Base-by-base conservation (phyloP, 2,797 vertebrate species). In the Ctenochaetus hawaiiensis region DNA sequence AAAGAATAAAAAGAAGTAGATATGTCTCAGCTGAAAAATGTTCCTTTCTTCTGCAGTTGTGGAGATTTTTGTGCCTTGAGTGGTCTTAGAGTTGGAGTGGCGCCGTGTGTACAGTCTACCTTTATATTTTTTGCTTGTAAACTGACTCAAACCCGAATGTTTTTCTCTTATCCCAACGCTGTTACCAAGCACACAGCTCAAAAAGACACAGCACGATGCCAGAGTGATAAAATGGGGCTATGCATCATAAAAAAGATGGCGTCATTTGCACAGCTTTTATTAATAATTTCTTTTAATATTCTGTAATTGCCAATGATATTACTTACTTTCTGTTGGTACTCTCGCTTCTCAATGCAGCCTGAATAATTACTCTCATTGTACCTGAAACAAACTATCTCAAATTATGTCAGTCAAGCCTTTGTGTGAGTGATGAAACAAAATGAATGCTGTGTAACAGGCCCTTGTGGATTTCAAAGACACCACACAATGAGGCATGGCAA, bases 341-440 rank as follows among this genome's bases (percentile, higher is more conserved):
- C 72, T 81, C 64, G 77, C 73, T 76, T 72, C 78, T 87, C 65
- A 17, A 47, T 49, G 71, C 69, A 63, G 71, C 67, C 84, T 39
- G 60, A 89, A 89, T 92, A 89, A 92, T 92, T 89, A 87, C 82
- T 86, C 69, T 87, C 77, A 91, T 90, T 90, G 87, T 89, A 91
- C 84, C 84, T 88, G 86, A 91, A 91, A 87, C 78, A 88, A 90
- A 89, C 80, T 85, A 88, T 87, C 85, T 91, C 72, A 79, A 88
- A 86, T 91, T 90, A 86, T 75, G 89, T 82, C 91, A 89, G 88
- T 90, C 86, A 69, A 79, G 82, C 81, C 75, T 91, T 91, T 91
- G 88, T 87, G 79, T 1, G 54, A 81, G 86, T 84, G 86, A 89
- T 92, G 83, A 92, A 91, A 90, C 82, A 76, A 79, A 91, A 91